Percentiles rank a stretch among this genome's conserved stretches.
These are phyloP conservation scores for Ammospiza caudacuta DNA, from an alignment of 2,113 vertebrate species.

Conservation along the genomic window DNA sequence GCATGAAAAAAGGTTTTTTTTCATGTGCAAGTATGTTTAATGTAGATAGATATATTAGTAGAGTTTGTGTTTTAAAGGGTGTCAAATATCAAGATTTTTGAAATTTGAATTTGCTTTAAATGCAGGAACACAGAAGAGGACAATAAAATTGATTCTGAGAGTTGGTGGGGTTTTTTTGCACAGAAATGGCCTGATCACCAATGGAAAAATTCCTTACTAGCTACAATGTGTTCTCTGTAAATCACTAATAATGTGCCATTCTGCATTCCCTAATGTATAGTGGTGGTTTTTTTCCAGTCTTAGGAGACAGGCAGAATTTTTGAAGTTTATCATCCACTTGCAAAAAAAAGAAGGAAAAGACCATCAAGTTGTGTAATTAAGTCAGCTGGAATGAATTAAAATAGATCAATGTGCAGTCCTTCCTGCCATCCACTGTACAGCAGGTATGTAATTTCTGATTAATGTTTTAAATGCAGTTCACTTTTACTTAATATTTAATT, in stretches of 20 bases:
- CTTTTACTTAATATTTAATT: conserved; percentile 74
- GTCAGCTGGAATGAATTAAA: conserved; percentile 60
- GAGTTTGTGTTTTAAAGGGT: background rate
- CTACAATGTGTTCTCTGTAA: background rate
- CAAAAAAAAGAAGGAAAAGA: background rate
- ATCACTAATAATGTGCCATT: background rate
- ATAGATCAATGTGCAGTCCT: conserved; percentile 14
- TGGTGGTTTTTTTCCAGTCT: background rate
- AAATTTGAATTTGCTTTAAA: background rate
- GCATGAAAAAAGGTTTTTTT: background rate
- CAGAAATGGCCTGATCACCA: background rate
- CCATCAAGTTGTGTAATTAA: conserved; percentile 19
- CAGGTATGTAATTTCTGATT: conserved; percentile 63
- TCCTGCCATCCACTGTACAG: conserved; percentile 17
- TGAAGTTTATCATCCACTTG: background rate
- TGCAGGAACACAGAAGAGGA: background rate
- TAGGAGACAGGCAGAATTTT: background rate
- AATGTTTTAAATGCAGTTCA: conserved; percentile 68
- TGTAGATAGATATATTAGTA: background rate
- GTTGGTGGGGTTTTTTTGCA: background rate
- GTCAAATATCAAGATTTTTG: background rate
- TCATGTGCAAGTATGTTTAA: background rate
- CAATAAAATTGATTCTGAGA: background rate
- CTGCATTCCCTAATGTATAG: background rate
- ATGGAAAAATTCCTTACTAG: background rate